Evolutionary conservation across 2,888 invertebrate species (phyloP), one percentile per base, ranked within the genome.

Genomic region (Tholera decimalis): DNA sequence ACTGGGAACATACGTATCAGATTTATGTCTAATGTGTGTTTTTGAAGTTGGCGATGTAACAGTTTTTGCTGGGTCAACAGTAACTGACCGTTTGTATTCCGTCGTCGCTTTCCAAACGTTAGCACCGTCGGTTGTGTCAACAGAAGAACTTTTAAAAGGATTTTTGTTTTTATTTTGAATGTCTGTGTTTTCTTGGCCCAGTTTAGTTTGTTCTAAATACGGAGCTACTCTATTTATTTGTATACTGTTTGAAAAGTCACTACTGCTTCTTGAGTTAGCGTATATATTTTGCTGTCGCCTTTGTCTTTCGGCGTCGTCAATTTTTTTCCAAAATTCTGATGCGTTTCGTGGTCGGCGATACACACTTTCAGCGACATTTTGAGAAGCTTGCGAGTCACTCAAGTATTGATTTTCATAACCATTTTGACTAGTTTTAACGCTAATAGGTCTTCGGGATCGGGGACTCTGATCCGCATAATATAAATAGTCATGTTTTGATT

Each of bases 381-480:
- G 79, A 37, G 92, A 89, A 37, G 95, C 88, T 85, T 96, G 96
- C 15, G 96, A 94, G 82, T 96, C 96, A 84, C 95, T 96, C 78
- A 96, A 85, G 84, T 96, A 96, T 82, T 95, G 93, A 72, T 93
- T 91, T 80, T 94, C 93, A 67, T 86, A 83, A 70, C 92, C 92
- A 75, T 91, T 92, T 86, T 91, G 92, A 85, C 92, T 93, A 87
- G 92, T 89, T 86, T 97, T 95, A 69, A 97, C 96, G 82, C 97
- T 97, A 79, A 98, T 97, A 35, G 97, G 97, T 85, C 97, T 96
- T 46, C 97, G 92, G 67, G 97, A 97, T 82, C 97, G 94, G 0
- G 97, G 97, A 69, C 96, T 96, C 77, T 97, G 97, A 90, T 97
- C 97, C 3, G 97, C 97, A 63, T 97, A 96, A 83, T 97, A 97